Percentiles rank a stretch among this genome's conserved stretches.
Evolutionary conservation across 2,888 invertebrate species (phyloP).

Genomic region (Volucella zonaria): DNA sequence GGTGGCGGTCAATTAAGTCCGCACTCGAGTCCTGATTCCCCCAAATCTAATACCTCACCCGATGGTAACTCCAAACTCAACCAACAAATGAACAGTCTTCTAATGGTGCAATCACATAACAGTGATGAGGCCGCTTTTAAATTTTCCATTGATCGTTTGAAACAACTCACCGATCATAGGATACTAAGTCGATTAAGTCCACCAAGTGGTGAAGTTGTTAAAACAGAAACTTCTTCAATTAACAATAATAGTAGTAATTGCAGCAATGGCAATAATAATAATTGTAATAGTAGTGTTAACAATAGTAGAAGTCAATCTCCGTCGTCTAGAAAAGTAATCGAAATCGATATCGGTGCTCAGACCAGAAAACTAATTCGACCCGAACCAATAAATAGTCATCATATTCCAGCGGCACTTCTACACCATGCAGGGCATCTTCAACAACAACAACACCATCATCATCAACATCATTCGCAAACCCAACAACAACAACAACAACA

Average conservation of each 20-base stretch:
- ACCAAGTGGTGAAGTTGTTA: constrained; percentile 73
- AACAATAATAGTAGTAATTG: constrained; percentile 76
- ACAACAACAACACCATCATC: constrained; percentile 57
- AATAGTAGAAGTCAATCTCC: constrained; percentile 76
- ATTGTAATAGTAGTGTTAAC: constrained; percentile 66
- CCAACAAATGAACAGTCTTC: constrained; percentile 62
- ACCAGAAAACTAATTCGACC: constrained; percentile 79
- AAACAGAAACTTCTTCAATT: constrained; percentile 65
- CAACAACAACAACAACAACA: constrained; percentile 22
- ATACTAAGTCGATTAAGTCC: constrained; percentile 81
- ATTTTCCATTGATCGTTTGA: constrained; percentile 81
- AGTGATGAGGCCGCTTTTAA: constrained; percentile 72
- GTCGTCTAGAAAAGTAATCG: constrained; percentile 78
- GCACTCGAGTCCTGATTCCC: constrained; percentile 81
- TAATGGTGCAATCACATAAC: constrained; percentile 60
- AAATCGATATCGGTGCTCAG: constrained; percentile 75
- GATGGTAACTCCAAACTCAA: constrained; percentile 61
- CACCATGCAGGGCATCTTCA: constrained; percentile 78
- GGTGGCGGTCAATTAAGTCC: constrained; percentile 81
- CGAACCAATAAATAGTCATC: constrained; percentile 76
- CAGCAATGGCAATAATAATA: constrained; percentile 71
- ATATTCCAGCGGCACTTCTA: constrained; percentile 64
- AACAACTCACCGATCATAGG: constrained; percentile 81
- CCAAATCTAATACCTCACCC: constrained; percentile 81
- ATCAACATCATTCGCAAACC: constrained; percentile 61